phyloP scores from a whole-genome alignment of 2,888 invertebrate species.

The Drosophila formosana region DNA sequence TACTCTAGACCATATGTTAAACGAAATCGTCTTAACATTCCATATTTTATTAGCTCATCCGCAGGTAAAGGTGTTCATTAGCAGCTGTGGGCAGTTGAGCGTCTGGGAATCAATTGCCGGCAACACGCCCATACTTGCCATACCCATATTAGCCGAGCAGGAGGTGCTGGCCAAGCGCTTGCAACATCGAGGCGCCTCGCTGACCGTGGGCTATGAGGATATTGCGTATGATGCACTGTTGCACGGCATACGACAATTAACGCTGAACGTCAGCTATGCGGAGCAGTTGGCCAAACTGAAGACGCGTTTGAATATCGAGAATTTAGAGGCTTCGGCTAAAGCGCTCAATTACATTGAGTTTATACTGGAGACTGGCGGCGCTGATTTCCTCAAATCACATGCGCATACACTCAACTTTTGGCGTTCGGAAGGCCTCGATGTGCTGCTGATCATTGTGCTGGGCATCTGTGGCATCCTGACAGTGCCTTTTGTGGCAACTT shows the following conservation, averaged over 20 bases:
- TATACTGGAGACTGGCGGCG: constrained; percentile 81
- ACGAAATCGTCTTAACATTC: neutral
- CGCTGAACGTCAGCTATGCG: constrained; percentile 80
- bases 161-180: constrained; percentile 85
- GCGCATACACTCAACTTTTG: constrained; percentile 82
- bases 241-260: constrained; percentile 83
- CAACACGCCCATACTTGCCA: constrained; percentile 86
- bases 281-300: constrained; percentile 59
- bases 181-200: constrained; percentile 84
- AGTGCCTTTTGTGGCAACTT: constrained; percentile 83
- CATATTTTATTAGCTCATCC: constrained; percentile 85
- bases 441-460: constrained; percentile 79
- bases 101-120: constrained; percentile 86
- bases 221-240: constrained; percentile 84
- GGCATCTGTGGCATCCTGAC: constrained; percentile 81
- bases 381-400: constrained; percentile 82
- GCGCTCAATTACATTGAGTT: constrained; percentile 83
- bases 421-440: constrained; percentile 82
- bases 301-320: constrained; percentile 61
- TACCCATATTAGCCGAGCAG: constrained; percentile 86
- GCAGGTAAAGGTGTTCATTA: constrained; percentile 87
- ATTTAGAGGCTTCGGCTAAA: constrained; percentile 70
- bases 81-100: constrained; percentile 87
- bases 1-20: neutral
- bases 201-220: constrained; percentile 82